These are phyloP conservation scores for Plecturocebus donacophilus DNA, from an alignment of 2,113 vertebrate genomes.

Conservation along the genomic window DNA sequence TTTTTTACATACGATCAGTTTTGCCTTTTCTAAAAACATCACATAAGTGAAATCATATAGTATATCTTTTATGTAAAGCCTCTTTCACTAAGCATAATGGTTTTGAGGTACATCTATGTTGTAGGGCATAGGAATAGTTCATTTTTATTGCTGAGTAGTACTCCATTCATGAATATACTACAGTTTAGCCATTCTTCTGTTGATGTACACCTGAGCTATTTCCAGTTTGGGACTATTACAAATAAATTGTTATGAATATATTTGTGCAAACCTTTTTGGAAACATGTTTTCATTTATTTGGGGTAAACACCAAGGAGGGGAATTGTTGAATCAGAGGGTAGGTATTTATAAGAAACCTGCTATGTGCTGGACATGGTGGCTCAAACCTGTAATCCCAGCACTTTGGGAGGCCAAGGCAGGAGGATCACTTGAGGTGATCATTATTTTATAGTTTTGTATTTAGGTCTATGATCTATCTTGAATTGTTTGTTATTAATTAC, in stretches of 20 bases:
- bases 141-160: not conserved
- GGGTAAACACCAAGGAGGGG: not conserved
- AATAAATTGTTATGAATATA: not conserved
- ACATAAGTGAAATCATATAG: slow-evolving; percentile 7
- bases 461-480: not conserved
- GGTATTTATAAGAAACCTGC: not conserved
- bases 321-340: not conserved
- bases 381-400: too few relatives aligned
- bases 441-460: not conserved
- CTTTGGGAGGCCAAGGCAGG: too few relatives aligned
- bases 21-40: not conserved
- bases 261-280: not conserved
- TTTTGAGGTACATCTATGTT: not conserved
- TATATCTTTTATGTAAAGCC: not conserved
- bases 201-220: not conserved
- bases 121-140: not conserved
- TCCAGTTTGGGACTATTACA: not conserved
- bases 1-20: not conserved
- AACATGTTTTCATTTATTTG: not conserved
- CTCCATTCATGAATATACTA: not conserved
- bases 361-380: too few relatives aligned
- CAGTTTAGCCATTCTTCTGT: not conserved
- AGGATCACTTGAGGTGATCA: not conserved
- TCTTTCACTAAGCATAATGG: not conserved
- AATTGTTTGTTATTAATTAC: not conserved